Evolutionary conservation across 2,888 invertebrate genomes (phyloP).

Genomic region (Zhuqinia jingwanae): DNA sequence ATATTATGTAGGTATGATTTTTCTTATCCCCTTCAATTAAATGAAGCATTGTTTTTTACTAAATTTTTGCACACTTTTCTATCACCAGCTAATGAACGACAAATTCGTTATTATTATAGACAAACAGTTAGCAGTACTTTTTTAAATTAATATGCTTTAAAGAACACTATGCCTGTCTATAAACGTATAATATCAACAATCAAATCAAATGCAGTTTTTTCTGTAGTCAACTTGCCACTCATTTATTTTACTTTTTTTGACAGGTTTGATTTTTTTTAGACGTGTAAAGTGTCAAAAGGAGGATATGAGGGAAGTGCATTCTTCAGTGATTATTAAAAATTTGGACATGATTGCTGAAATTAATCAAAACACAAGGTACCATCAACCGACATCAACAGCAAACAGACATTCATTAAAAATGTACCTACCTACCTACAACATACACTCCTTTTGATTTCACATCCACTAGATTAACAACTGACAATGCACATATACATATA

Average conservation of each 20-base stretch:
- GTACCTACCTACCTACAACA: too few relatives aligned
- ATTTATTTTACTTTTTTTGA: conserved; percentile 62
- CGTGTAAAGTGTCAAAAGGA: conserved; percentile 50
- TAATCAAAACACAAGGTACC: conserved; percentile 28
- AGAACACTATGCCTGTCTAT: neutral
- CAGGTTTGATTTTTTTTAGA: conserved; percentile 58
- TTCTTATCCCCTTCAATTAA: conserved; percentile 22
- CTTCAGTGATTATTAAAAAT: conserved; percentile 39
- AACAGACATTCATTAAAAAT: too few relatives aligned
- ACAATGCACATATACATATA: too few relatives aligned
- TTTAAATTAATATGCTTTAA: too few relatives aligned
- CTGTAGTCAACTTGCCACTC: conserved; percentile 23
- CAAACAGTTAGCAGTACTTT: conserved; percentile 9
- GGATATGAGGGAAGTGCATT: conserved; percentile 44
- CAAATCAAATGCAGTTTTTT: conserved; percentile 6
- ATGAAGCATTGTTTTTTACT: conserved; percentile 3
- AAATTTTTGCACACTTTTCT: neutral
- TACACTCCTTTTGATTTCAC: too few relatives aligned
- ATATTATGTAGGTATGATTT: too few relatives aligned
- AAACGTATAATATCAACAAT: neutral
- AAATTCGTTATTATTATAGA: conserved; percentile 32
- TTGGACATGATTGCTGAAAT: conserved; percentile 36
- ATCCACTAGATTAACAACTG: too few relatives aligned
- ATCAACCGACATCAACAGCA: neutral
- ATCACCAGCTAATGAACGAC: conserved; percentile 19